These are phyloP conservation scores for Cephus runcator DNA, from an alignment of 2,888 invertebrate genomes.

Conservation along the genomic window DNA sequence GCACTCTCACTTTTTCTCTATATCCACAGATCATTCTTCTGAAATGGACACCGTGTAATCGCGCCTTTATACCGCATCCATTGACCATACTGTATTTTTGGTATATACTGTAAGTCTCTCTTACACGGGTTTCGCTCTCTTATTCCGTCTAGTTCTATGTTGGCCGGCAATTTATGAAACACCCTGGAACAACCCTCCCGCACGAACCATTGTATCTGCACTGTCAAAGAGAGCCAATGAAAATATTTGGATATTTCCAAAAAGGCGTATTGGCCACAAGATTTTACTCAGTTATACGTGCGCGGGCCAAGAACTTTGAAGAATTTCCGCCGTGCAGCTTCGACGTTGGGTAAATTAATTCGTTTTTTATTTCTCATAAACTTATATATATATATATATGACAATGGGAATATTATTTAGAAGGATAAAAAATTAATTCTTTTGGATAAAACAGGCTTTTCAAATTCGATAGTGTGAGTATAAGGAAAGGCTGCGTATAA, in stretches of 20 bases:
- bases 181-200: not conserved
- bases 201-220: not conserved
- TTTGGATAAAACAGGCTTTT: not conserved
- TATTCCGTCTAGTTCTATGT: not conserved
- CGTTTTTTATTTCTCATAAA: not conserved
- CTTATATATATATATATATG: not conserved
- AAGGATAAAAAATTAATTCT: not conserved
- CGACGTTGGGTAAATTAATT: not conserved
- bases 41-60: conserved; percentile 63
- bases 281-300: not conserved
- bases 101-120: not conserved
- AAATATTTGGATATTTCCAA: conserved; percentile 54
- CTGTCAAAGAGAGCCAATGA: conserved; percentile 33
- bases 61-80: conserved; percentile 46
- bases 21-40: conserved; percentile 24
- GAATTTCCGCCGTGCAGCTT: not conserved
- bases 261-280: conserved; percentile 21
- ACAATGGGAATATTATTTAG: not conserved
- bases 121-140: not conserved
- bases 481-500: not conserved
- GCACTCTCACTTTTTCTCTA: not conserved
- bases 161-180: conserved; percentile 5
- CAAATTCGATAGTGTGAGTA: not conserved
- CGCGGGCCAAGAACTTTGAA: not conserved
- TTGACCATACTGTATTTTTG: conserved; percentile 17